Conservation (phyloP, 2,888 invertebrate species). For the Seira musarum region DNA sequence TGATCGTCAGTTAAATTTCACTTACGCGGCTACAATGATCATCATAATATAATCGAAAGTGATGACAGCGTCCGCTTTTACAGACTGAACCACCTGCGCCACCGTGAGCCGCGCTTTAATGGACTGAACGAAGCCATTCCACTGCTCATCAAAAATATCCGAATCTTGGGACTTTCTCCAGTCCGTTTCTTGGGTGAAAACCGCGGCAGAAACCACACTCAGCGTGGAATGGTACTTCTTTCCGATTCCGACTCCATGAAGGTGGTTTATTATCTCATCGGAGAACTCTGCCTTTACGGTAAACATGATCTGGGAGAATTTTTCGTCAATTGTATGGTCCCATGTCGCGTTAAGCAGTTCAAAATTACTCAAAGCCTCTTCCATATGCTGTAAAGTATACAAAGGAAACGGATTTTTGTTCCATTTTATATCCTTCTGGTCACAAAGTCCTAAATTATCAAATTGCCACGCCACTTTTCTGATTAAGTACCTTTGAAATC, state of each 20-base stretch:
- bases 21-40: conserved; percentile 81
- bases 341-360: conserved; percentile 49
- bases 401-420: too few species aligned
- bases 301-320: conserved; percentile 56
- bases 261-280: conserved; percentile 58
- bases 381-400: conserved; percentile 54
- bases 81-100: conserved; percentile 81
- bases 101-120: conserved; percentile 80
- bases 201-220: conserved; percentile 48
- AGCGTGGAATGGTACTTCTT: conserved; percentile 62
- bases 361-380: conserved; percentile 57
- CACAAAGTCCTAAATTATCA: too few species aligned
- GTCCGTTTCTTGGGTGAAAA: conserved; percentile 43
- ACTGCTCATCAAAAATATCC: conserved; percentile 69
- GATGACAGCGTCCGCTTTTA: conserved; percentile 79
- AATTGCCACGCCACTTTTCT: neutral
- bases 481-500: neutral
- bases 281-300: conserved; percentile 40
- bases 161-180: conserved; percentile 3
- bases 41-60: conserved; percentile 85
- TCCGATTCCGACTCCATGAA: conserved; percentile 63
- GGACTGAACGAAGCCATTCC: conserved; percentile 79
- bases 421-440: too few species aligned
- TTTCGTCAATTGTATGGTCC: conserved; percentile 54
- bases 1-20: conserved; percentile 18